Evolutionary conservation across 2,113 vertebrate genomes (phyloP).

Genomic region (Oxyura jamaicensis): DNA sequence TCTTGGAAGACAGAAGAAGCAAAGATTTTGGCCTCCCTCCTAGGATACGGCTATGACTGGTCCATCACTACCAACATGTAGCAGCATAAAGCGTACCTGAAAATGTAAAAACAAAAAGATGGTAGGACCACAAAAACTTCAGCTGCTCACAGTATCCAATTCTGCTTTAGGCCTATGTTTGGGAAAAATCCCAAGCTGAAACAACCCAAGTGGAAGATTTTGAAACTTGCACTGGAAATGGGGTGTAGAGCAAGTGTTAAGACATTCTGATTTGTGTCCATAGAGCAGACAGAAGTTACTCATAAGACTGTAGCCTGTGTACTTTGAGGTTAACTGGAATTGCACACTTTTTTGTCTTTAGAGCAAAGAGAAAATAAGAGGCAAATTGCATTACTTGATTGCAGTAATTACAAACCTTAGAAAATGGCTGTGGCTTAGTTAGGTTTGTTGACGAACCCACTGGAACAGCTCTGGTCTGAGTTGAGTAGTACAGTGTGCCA

Average conservation of each 20-base stretch:
- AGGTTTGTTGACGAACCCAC: background rate
- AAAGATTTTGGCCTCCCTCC: background rate
- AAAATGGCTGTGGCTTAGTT: background rate
- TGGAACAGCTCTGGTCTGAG: background rate
- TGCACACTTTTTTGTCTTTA: background rate
- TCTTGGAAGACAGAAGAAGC: background rate
- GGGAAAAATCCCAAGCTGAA: background rate
- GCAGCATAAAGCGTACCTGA: background rate
- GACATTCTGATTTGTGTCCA: background rate
- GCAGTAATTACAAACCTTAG: background rate
- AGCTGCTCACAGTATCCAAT: background rate
- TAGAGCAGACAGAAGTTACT: background rate
- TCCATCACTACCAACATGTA: background rate
- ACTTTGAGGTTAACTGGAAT: background rate
- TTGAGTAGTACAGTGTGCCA: background rate
- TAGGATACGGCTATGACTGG: background rate
- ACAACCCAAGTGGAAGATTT: background rate
- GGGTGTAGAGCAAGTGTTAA: background rate
- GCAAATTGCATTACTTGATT: background rate
- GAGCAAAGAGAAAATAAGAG: background rate
- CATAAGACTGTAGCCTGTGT: too few species aligned
- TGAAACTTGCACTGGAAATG: background rate
- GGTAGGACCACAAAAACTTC: background rate
- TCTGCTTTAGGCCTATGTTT: background rate
- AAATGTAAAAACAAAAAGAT: background rate